phyloP scores from a whole-genome alignment of 2,888 invertebrate species.

The Capitulum mitella region DNA sequence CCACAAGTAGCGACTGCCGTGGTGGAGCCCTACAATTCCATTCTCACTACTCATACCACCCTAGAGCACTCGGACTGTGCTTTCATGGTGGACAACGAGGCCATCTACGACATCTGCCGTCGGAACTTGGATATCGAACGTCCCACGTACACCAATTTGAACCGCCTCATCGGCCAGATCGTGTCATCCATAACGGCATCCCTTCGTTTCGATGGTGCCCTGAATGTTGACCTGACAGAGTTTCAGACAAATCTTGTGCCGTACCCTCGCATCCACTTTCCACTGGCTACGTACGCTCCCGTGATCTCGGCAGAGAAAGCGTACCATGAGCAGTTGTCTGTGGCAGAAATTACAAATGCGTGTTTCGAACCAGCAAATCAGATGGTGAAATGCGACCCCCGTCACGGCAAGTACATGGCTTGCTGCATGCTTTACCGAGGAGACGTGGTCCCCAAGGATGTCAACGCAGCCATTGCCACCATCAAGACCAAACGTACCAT shows the following conservation, averaged over 20 bases:
- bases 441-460: slow-evolving; percentile 50
- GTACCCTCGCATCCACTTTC: slow-evolving; percentile 52
- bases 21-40: slow-evolving; percentile 89
- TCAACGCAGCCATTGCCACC: slow-evolving; percentile 60
- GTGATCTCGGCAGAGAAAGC: slow-evolving; percentile 40
- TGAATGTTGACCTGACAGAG: slow-evolving; percentile 48
- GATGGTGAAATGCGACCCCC: slow-evolving; percentile 48
- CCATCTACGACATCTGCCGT: slow-evolving; percentile 58
- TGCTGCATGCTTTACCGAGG: slow-evolving; percentile 47
- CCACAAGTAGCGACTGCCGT: slow-evolving; percentile 59
- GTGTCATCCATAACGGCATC: slow-evolving; percentile 47
- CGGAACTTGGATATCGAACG: slow-evolving; percentile 63
- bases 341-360: slow-evolving; percentile 46
- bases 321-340: slow-evolving; percentile 40
- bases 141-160: slow-evolving; percentile 79
- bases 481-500: slow-evolving; percentile 69
- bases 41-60: slow-evolving; percentile 77
- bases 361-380: slow-evolving; percentile 49
- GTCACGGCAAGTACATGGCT: slow-evolving; percentile 47
- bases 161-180: slow-evolving; percentile 51
- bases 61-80: slow-evolving; percentile 62
- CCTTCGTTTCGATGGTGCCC: slow-evolving; percentile 46
- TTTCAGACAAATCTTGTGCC: slow-evolving; percentile 45
- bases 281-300: slow-evolving; percentile 42
- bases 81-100: slow-evolving; percentile 61